Base-by-base conservation (phyloP, 2,113 vertebrate species). In the Entelurus aequoreus region DNA sequence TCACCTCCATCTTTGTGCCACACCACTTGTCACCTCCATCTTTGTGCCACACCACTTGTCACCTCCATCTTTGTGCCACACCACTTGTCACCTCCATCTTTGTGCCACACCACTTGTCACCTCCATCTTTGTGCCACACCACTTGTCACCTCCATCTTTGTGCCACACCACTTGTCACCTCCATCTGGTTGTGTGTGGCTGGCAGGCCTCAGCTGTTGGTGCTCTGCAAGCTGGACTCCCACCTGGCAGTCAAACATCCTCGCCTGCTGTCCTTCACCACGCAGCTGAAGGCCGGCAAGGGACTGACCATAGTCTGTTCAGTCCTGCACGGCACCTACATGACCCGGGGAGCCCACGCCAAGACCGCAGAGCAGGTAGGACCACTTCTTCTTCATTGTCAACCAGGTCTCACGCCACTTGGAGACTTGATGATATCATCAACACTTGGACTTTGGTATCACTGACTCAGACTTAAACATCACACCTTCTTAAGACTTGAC, bases 231-330 rank as follows among this genome's bases (percentile, higher is more conserved):
- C 75, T 98, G 87, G 91, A 97, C 57, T 63, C 79, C 0, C 87
- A 95, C 15, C 90, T 95, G 70, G 13, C 66, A 0, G 94, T 96
- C 65, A 97, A 94, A 75, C 94, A 99, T 37, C 94, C 94, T 2
- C 89, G 93, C 19, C 78, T 99, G 48, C 90, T 99, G 60, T 95
- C 94, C 65, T 93, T 98, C 50, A 94, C 93, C 0, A 83, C 92
- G 0, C 96, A 99, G 79, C 87, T 99, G 65, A 99, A 99, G 87
- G 96, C 95, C 6, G 96, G 96, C 37, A 97, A 93, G 79, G 96
- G 96, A 7, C 84, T 99, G 71, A 97, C 96, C 71, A 99, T 98
- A 1, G 92, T 94, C 74, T 93, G 90, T 65, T 96, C 94, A 0
- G 94, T 98, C 50, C 90, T 99, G 63, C 90, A 93, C 76, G 96